phyloP scores from a whole-genome alignment of 2,113 vertebrate genomes.

The Ovis canadensis region DNA sequence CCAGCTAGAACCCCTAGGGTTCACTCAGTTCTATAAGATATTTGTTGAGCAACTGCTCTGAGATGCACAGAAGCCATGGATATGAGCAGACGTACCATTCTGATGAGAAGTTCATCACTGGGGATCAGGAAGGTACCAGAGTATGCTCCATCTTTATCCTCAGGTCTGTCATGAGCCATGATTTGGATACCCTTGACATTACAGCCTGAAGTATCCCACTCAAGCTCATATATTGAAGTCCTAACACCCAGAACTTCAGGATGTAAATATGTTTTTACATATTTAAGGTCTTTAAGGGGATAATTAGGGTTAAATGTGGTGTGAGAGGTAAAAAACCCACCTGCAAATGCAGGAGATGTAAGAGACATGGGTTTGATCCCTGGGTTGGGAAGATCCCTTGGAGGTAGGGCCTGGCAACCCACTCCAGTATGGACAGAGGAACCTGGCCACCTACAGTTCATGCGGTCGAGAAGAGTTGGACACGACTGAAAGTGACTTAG shows the following conservation, averaged over 20 bases:
- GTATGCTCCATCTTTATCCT: neutral
- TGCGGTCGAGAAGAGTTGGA: neutral
- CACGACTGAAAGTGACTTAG: neutral
- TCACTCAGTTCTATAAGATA: too few species aligned
- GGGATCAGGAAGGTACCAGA: too few species aligned
- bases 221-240: neutral
- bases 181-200: neutral
- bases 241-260: neutral
- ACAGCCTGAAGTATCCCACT: too few species aligned
- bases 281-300: neutral
- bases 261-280: too few species aligned
- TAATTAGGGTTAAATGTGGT: neutral
- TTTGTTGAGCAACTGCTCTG: fast-evolving
- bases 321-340: neutral
- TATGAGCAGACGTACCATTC: fast-evolving
- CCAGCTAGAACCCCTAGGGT: too few species aligned
- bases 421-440: neutral
- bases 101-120: neutral
- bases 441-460: neutral
- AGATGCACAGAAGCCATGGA: neutral
- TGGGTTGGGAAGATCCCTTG: neutral
- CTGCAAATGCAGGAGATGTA: neutral
- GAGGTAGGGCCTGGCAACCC: neutral
- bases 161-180: neutral
- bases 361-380: neutral